These are phyloP conservation scores for Drusus annulatus DNA, from an alignment of 1,140 invertebrate species.

Conservation along the genomic window DNA sequence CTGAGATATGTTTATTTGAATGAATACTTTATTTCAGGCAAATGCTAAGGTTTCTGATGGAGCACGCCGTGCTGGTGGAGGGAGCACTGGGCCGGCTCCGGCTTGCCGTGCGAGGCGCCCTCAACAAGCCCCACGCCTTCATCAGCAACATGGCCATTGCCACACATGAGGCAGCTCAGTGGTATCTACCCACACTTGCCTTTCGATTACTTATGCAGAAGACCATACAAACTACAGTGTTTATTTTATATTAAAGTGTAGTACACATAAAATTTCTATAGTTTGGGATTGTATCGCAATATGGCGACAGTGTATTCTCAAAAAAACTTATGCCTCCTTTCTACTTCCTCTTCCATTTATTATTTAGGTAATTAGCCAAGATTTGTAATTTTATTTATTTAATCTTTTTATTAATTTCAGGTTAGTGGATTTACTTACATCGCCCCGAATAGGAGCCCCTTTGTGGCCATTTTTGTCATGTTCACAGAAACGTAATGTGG, in stretches of 20 bases:
- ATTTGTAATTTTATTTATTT: background rate
- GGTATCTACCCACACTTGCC: constrained; percentile 58
- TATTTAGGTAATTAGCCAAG: no score
- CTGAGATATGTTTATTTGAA: no score
- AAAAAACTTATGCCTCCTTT: no score
- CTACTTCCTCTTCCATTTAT: no score
- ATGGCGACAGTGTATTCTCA: no score
- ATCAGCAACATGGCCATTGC: constrained; percentile 68
- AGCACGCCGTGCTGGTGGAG: constrained; percentile 86
- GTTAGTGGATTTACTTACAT: constrained; percentile 79
- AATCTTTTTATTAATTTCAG: constrained; percentile 61
- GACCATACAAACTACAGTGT: no score
- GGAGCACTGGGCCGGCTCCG: constrained; percentile 82
- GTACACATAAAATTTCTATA: no score
- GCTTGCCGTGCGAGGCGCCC: constrained; percentile 74
- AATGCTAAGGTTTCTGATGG: constrained; percentile 80
- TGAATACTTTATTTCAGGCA: constrained; percentile 64
- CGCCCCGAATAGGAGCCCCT: constrained; percentile 76
- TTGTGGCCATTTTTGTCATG: constrained; percentile 79
- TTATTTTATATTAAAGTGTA: no score
- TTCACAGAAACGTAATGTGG: constrained; percentile 62
- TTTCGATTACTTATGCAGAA: no score
- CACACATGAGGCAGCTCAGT: constrained; percentile 64
- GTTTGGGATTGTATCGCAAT: no score
- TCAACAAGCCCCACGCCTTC: constrained; percentile 70